These are phyloP conservation scores for Scaptomyza caliginosa DNA, from an alignment of 2,888 invertebrate genomes.

Conservation along the genomic window DNA sequence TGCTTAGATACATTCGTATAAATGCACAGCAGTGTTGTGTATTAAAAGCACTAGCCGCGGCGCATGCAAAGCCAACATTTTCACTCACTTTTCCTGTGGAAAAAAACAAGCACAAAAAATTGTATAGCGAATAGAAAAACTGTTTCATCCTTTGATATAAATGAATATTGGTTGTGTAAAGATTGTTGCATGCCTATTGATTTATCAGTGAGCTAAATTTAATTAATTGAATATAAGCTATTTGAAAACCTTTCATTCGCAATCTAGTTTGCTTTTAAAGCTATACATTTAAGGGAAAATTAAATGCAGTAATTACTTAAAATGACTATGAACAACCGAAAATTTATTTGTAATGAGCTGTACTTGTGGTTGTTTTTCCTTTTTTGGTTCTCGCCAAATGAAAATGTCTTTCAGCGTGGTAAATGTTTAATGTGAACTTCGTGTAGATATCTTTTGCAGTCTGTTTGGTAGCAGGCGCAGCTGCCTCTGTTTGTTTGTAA, in stretches of 20 bases:
- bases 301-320: no score
- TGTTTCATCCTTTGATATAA: conserved; percentile 14
- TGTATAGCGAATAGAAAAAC: conserved; percentile 42
- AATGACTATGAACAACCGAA: conserved; percentile 30
- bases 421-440: conserved; percentile 65
- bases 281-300: no score
- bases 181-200: neutral
- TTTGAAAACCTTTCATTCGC: no score
- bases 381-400: conserved; percentile 37
- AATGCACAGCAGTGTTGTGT: conserved; percentile 4
- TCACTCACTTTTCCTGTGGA: conserved; percentile 56
- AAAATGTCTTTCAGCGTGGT: conserved; percentile 63
- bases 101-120: conserved; percentile 56
- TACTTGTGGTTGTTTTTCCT: conserved; percentile 5
- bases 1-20: conserved; percentile 1
- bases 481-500: conserved; percentile 41
- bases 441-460: conserved; percentile 24
- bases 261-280: no score
- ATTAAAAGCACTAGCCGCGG: conserved; percentile 63
- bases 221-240: neutral
- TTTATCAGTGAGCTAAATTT: neutral
- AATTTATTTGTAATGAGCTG: conserved; percentile 30
- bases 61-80: conserved; percentile 50
- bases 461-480: conserved; percentile 2
- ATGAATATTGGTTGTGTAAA: neutral